Conservation (phyloP, 1,140 invertebrate genomes). For the Leptinotarsa texana region DNA sequence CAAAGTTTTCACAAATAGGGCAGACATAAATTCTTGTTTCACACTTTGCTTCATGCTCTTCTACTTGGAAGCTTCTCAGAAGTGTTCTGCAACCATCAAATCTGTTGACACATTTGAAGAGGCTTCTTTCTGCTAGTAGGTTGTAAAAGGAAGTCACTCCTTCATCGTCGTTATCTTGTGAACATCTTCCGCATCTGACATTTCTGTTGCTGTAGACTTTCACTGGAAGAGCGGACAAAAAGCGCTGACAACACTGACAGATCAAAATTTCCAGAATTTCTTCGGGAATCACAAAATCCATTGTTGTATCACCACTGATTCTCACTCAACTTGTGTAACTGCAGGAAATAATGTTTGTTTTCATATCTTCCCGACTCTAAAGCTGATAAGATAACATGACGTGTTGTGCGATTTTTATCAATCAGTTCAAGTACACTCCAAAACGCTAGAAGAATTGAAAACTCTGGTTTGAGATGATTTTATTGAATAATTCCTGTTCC, state of each 20-base stretch:
- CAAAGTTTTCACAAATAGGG: background rate
- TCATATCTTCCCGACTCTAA: too few species aligned
- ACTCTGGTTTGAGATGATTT: too few species aligned
- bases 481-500: too few species aligned
- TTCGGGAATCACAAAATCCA: background rate
- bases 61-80: background rate
- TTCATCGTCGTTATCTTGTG: background rate
- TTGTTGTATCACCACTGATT: background rate
- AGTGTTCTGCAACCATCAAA: slow-evolving; percentile 5
- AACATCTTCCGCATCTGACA: slow-evolving; percentile 1
- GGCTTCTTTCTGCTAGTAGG: background rate
- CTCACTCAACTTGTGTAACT: too few species aligned
- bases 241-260: background rate
- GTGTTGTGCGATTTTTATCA: too few species aligned
- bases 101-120: background rate
- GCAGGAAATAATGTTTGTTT: too few species aligned
- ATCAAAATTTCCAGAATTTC: background rate
- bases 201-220: background rate
- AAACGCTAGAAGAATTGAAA: too few species aligned
- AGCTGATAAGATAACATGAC: too few species aligned
- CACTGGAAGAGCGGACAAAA: background rate
- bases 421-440: too few species aligned
- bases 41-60: background rate
- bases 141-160: background rate
- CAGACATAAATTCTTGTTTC: background rate